phyloP scores from a whole-genome alignment of 2,888 invertebrate genomes.

The Conomelus anceps region DNA sequence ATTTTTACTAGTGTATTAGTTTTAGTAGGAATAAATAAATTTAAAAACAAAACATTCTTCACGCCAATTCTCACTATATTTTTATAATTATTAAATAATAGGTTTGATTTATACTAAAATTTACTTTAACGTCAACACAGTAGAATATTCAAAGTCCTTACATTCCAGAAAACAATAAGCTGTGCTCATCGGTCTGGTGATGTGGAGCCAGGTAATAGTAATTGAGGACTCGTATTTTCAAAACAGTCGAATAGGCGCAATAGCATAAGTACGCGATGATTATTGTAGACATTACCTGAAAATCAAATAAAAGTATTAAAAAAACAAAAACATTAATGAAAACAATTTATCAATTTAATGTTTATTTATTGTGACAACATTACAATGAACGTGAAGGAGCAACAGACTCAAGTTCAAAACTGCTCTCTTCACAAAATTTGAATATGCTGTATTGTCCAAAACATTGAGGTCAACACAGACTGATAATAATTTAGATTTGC shows the following conservation, averaged over 20 bases:
- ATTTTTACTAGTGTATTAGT: no score
- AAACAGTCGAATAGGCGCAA: slow-evolving; percentile 96
- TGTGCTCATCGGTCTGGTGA: slow-evolving; percentile 98
- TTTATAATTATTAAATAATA: background rate
- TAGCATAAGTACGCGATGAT: slow-evolving; percentile 93
- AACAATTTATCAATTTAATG: background rate
- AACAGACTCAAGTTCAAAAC: no score
- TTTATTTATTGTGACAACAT: background rate
- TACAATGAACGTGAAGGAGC: no score
- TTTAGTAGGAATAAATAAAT: no score
- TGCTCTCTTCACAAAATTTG: no score
- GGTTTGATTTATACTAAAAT: background rate
- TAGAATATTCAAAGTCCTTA: slow-evolving; percentile 43
- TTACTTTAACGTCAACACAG: slow-evolving; percentile 19
- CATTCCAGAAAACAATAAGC: slow-evolving; percentile 98
- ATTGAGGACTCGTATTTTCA: slow-evolving; percentile 92
- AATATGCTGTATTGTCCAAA: no score
- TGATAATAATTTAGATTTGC: no score
- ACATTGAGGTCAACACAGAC: no score
- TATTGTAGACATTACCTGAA: slow-evolving; percentile 78
- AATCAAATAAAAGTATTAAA: slow-evolving; percentile 32
- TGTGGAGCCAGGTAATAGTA: slow-evolving; percentile 95
- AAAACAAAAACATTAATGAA: slow-evolving; percentile 2
- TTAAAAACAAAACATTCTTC: no score
- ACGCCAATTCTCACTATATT: no score